Evolutionary conservation across 2,888 invertebrate species (phyloP).

Genomic region (Onchidella celtica): DNA sequence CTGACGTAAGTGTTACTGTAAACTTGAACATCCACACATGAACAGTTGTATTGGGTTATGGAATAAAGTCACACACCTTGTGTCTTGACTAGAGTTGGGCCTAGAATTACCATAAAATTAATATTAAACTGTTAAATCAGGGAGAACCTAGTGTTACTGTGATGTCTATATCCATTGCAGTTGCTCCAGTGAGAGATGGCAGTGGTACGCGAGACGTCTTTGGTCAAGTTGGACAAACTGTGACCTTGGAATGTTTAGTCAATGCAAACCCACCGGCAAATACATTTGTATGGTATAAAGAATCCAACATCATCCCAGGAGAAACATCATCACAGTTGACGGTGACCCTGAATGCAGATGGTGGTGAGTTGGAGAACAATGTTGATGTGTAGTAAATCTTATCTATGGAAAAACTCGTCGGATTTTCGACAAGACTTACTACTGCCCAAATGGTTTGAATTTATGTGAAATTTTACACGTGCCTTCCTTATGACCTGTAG

Average conservation of each 20-base stretch:
- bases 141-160: no score
- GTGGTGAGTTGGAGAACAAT: constrained; percentile 6
- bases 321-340: background rate
- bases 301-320: background rate
- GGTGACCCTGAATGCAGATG: background rate
- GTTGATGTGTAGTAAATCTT: no score
- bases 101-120: no score
- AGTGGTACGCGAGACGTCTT: background rate
- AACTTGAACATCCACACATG: no score
- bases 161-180: background rate
- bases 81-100: no score
- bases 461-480: no score
- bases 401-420: background rate
- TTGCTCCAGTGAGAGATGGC: background rate
- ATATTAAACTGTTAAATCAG: no score
- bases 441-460: no score
- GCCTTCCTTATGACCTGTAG: no score
- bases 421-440: background rate
- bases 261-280: constrained; percentile 43
- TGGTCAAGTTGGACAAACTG: background rate
- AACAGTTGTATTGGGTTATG: no score
- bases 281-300: constrained; percentile 27
- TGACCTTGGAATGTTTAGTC: constrained; percentile 33
- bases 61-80: no score
- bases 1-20: no score